These are phyloP conservation scores for Dugesia japonica DNA, from an alignment of 2,888 invertebrate genomes.

Conservation along the genomic window DNA sequence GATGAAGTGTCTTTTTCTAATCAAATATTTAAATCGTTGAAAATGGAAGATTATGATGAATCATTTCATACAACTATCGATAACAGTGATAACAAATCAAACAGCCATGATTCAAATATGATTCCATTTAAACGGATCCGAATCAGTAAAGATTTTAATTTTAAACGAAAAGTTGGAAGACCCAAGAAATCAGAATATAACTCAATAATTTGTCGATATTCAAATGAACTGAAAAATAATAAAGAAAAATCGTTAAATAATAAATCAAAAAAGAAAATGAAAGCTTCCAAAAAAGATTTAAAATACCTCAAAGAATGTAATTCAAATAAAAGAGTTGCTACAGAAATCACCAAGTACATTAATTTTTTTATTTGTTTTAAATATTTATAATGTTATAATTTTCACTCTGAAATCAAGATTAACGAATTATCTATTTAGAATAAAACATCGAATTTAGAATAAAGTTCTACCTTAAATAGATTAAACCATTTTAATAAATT, in stretches of 20 bases:
- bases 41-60: not conserved
- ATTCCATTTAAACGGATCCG: not conserved
- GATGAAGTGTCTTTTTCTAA: not conserved
- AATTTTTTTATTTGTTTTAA: too few species aligned
- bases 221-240: not conserved
- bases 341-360: constrained; percentile 12
- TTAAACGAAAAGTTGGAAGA: not conserved
- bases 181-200: not conserved
- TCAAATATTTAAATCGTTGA: not conserved
- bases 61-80: not conserved
- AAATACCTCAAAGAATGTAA: constrained; percentile 16
- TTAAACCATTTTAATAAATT: too few species aligned
- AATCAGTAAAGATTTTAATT: not conserved
- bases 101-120: not conserved
- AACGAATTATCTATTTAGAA: too few species aligned
- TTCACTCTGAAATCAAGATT: too few species aligned
- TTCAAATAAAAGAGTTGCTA: not conserved
- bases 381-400: too few species aligned
- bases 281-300: not conserved
- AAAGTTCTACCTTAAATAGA: too few species aligned
- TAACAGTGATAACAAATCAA: not conserved
- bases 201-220: not conserved
- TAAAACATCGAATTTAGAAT: too few species aligned
- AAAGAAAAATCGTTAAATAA: not conserved
- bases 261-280: not conserved